Percentiles rank a stretch among this genome's conserved stretches.
Evolutionary conservation across 2,113 vertebrate genomes (phyloP).

Genomic region (Heptranchias perlo): DNA sequence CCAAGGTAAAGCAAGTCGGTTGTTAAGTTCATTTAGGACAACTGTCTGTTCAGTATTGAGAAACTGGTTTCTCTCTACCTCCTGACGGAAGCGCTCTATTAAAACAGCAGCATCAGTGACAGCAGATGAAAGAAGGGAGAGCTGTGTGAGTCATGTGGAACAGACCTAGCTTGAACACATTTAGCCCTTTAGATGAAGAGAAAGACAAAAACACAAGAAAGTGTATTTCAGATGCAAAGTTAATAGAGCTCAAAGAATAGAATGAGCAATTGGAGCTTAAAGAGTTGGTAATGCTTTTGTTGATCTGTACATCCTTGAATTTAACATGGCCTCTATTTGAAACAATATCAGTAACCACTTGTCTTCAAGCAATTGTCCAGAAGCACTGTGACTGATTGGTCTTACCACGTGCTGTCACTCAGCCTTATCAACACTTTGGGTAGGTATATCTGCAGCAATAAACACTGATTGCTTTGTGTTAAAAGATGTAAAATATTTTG

Average conservation of each 20-base stretch:
- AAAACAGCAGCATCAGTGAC: constrained; percentile 45
- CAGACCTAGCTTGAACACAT: neutral
- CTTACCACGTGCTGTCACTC: neutral
- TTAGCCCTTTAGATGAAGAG: neutral
- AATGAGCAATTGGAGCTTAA: neutral
- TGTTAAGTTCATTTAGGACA: constrained; percentile 58
- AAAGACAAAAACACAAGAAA: neutral
- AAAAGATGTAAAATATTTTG: neutral
- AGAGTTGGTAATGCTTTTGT: neutral
- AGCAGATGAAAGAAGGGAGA: constrained; percentile 48
- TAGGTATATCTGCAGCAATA: neutral
- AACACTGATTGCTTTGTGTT: neutral
- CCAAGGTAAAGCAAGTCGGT: constrained; percentile 46
- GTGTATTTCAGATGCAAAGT: neutral
- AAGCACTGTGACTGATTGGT: neutral
- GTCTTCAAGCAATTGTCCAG: constrained; percentile 13
- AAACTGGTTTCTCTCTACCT: constrained; percentile 55
- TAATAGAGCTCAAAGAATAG: neutral
- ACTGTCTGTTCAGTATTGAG: constrained; percentile 56
- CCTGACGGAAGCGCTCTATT: constrained; percentile 53
- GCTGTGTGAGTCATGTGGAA: constrained; percentile 49
- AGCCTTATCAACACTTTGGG: neutral
- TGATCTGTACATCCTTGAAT: neutral
- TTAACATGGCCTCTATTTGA: neutral
- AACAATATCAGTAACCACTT: neutral